These are phyloP conservation scores for Lycorma delicatula DNA, from an alignment of 1,140 invertebrate genomes.

Conservation along the genomic window DNA sequence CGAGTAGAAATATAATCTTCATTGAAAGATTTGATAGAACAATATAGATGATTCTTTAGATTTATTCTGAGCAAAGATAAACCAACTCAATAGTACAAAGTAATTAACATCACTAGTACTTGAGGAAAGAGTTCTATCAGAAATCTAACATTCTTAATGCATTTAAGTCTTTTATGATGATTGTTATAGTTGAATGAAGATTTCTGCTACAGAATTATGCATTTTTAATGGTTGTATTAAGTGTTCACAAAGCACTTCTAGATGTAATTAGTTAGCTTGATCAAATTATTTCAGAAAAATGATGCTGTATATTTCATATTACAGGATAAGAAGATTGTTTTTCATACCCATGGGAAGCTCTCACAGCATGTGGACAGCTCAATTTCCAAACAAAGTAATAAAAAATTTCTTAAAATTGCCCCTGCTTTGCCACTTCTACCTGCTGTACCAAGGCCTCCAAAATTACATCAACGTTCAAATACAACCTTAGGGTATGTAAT, in stretches of 20 bases:
- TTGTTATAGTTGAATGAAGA: background rate
- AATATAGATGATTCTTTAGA: no score
- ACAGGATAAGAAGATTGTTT: background rate
- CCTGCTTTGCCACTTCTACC: slow-evolving; percentile 18
- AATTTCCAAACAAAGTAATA: background rate
- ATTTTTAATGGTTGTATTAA: background rate
- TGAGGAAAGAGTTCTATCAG: no score
- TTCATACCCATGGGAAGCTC: background rate
- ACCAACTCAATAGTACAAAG: no score
- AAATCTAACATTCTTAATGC: no score
- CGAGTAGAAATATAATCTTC: no score
- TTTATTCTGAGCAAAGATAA: no score
- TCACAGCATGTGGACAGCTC: background rate
- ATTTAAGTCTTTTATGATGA: background rate
- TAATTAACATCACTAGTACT: no score
- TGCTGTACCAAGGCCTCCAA: slow-evolving; percentile 15
- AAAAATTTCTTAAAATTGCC: slow-evolving; percentile 11
- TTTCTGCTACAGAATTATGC: background rate
- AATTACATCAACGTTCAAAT: slow-evolving; percentile 16
- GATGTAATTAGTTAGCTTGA: background rate
- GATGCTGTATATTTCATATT: background rate
- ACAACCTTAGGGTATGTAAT: slow-evolving; percentile 10
- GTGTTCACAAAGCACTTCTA: background rate
- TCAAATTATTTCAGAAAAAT: background rate
- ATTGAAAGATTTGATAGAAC: no score